These are phyloP conservation scores for Pinna nobilis DNA, from an alignment of 1,140 invertebrate species.

Conservation along the genomic window DNA sequence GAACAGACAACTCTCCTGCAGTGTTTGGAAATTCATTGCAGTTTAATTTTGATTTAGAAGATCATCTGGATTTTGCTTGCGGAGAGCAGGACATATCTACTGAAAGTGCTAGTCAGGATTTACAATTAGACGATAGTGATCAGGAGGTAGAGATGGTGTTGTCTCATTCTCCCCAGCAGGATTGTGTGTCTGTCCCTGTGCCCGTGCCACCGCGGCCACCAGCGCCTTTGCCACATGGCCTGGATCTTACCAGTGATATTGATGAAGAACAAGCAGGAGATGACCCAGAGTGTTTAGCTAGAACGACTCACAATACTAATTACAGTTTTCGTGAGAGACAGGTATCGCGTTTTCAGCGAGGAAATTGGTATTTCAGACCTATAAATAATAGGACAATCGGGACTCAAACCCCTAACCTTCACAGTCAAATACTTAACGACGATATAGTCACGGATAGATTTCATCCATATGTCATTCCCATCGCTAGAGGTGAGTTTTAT, in stretches of 20 bases:
- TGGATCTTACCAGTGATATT: too few species aligned
- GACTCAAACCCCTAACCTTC: constrained; percentile 50
- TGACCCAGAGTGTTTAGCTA: too few species aligned
- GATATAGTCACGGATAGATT: constrained; percentile 34
- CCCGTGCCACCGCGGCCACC: constrained; percentile 17
- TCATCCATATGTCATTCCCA: constrained; percentile 36
- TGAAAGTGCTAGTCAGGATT: not conserved
- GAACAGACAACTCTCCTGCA: constrained; percentile 49
- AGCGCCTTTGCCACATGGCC: constrained; percentile 27
- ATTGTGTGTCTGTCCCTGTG: not conserved
- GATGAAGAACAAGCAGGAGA: too few species aligned
- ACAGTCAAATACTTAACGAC: constrained; percentile 39
- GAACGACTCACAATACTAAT: too few species aligned
- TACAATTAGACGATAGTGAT: constrained; percentile 3
- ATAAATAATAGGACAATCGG: constrained; percentile 35
- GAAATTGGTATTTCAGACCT: constrained; percentile 18
- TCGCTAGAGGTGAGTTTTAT: too few species aligned
- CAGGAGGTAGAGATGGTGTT: constrained; percentile 27
- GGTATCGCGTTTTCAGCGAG: not conserved
- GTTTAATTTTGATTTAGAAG: constrained; percentile 42
- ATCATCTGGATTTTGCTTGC: constrained; percentile 1
- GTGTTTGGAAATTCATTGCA: constrained; percentile 7
- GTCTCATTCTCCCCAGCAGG: not conserved
- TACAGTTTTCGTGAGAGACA: too few species aligned
- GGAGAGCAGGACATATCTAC: constrained; percentile 15